Base-by-base conservation (phyloP, 1,140 invertebrate genomes). In the Amyelois transitella region DNA sequence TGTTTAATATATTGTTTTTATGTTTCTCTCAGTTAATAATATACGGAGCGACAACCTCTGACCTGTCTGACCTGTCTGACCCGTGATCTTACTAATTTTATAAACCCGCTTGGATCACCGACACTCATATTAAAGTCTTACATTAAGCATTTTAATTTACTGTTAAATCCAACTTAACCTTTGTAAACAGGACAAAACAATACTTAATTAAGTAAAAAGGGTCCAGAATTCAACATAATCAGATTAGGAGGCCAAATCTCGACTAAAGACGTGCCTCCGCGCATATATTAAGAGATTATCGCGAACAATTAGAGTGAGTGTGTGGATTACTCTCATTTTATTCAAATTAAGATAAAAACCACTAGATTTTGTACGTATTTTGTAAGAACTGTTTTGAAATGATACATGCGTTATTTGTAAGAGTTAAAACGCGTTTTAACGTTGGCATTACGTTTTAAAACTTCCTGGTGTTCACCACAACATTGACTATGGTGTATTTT, bases 271-370 rank as follows among this genome's bases (percentile, higher is more conserved):
- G 20, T 20, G 14, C 47, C 21, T 22, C 19, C 6, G 20, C 22
- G 50, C 50, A 55, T 55, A 55, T 60, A 60, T 38, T 38, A 60
- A 60, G 38, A 54, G 51, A 60, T 54, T 54, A 60, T 60, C 58
- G 49, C 52, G 14, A 18, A 55, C 58, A 60, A 60, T 60, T 60
- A 60, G 54, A 6, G 20, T 22, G 25, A 43, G 48, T 60, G 58
- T 52, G 58, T 60, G 58, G 18, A 19, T 21, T 47, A 47, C 18
- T 21, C 20, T 21, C 14, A 21, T 47, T 47, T 32, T 25, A 51
- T 38, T 38, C 32, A 19, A 51, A 51, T 38, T 51, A 25, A 38
- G 32, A 38, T 38, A 14, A 38, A 38, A 38, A 38, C n/a, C 32
- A 14, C 32, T 5, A 38, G n/a, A 38, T 38, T n/a, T 38, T 14